Conservation (phyloP, 1,140 invertebrate species). For the Bilobella aurantiaca region DNA sequence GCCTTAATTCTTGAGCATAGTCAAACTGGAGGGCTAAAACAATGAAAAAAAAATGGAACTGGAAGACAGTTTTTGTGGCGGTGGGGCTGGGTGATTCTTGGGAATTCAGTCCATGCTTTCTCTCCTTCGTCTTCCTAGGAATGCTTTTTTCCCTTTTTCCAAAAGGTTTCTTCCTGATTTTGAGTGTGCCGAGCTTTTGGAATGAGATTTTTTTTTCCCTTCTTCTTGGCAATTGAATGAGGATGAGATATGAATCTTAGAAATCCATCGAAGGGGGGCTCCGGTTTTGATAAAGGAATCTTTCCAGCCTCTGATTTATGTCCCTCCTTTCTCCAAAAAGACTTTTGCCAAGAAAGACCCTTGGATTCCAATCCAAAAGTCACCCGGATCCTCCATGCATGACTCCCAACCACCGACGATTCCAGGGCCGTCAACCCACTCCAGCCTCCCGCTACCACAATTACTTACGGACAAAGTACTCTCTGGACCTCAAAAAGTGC, state of each 20-base stretch:
- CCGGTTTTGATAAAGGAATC: constrained; percentile 1
- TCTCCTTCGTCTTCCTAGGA: not conserved
- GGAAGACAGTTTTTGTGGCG: not conserved
- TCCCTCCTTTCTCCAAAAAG: not conserved
- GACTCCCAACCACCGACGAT: too few relatives aligned
- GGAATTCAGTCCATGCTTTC: not conserved
- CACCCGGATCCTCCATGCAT: too few relatives aligned
- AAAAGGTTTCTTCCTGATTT: not conserved
- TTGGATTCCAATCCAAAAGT: not conserved
- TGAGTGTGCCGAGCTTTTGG: not conserved
- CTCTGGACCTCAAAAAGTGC: too few relatives aligned
- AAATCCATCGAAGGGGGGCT: constrained; percentile 3
- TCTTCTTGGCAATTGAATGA: constrained; percentile 9
- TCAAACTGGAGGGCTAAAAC: not conserved
- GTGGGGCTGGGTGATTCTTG: not conserved
- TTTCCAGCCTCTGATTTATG: not conserved
- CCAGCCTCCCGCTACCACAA: too few relatives aligned
- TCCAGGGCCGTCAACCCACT: too few relatives aligned
- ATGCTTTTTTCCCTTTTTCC: not conserved
- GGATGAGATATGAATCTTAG: constrained; percentile 4
- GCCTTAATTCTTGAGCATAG: not conserved
- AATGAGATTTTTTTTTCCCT: constrained; percentile 4
- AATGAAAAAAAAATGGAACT: not conserved
- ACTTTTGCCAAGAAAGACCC: not conserved
- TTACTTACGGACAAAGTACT: too few relatives aligned